Percentiles rank a stretch among this genome's conserved stretches.
phyloP scores from a whole-genome alignment of 2,888 invertebrate genomes.

The Galerucella calmariensis region DNA sequence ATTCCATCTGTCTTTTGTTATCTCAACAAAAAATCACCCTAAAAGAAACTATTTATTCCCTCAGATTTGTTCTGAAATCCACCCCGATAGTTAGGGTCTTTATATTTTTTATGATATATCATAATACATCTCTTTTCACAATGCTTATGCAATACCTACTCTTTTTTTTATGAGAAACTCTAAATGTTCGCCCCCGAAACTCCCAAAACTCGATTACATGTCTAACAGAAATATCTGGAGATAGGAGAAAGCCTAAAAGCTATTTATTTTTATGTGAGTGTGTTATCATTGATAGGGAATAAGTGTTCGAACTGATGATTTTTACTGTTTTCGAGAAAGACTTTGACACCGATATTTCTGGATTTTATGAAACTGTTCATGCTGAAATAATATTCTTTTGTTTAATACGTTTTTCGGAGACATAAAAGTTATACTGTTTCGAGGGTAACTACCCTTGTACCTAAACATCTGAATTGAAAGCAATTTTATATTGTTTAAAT shows the following conservation, averaged over 20 bases:
- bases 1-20: constrained; percentile 44
- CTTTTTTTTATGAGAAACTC: constrained; percentile 62
- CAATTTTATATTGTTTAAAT: neutral
- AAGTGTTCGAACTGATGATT: constrained; percentile 57
- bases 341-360: constrained; percentile 41
- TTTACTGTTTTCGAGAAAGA: constrained; percentile 57
- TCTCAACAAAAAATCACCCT: constrained; percentile 47
- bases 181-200: constrained; percentile 56
- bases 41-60: constrained; percentile 56
- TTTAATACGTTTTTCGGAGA: constrained; percentile 13
- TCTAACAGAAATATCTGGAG: constrained; percentile 56
- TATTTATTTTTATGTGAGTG: constrained; percentile 66
- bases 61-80: constrained; percentile 59
- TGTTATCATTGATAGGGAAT: constrained; percentile 65
- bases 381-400: constrained; percentile 47
- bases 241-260: constrained; percentile 57
- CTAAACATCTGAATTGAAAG: neutral
- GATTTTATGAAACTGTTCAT: constrained; percentile 49
- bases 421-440: constrained; percentile 8
- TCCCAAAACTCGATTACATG: constrained; percentile 56
- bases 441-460: constrained; percentile 6
- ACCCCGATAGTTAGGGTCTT: constrained; percentile 59
- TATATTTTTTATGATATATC: constrained; percentile 64
- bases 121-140: constrained; percentile 62
- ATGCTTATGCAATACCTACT: constrained; percentile 62